Evolutionary conservation across 2,797 vertebrate species (phyloP).

Genomic region (Phalanger gymnotis): DNA sequence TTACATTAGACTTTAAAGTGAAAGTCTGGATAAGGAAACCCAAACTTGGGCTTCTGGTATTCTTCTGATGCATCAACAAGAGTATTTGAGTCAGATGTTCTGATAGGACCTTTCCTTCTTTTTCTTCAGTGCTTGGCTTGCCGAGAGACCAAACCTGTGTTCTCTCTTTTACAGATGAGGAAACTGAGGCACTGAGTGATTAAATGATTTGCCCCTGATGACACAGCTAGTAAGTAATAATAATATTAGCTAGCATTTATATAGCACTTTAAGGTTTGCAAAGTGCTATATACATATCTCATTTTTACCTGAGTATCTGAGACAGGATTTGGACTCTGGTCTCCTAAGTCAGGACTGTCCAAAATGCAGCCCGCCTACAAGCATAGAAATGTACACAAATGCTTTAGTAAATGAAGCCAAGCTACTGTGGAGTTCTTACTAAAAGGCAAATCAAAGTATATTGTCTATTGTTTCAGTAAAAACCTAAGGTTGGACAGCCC

Average conservation of each 20-base stretch:
- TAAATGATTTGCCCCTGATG: slow-evolving; percentile 1
- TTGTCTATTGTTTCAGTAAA: too few relatives aligned
- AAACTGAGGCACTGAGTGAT: neutral
- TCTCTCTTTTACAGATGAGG: slow-evolving; percentile 1
- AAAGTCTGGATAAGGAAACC: neutral
- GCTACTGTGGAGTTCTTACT: too few relatives aligned
- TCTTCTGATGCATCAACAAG: neutral
- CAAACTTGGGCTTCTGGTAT: neutral
- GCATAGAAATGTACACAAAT: too few relatives aligned
- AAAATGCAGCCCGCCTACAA: too few relatives aligned
- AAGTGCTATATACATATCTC: neutral
- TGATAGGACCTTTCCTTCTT: neutral
- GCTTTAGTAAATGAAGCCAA: too few relatives aligned
- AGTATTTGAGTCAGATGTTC: neutral
- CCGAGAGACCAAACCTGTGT: neutral
- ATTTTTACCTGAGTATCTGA: neutral
- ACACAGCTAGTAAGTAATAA: neutral
- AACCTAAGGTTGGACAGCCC: too few relatives aligned
- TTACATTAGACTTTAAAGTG: neutral
- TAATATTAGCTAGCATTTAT: neutral
- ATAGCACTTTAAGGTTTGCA: neutral
- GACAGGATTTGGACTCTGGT: neutral
- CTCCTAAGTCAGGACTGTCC: too few relatives aligned
- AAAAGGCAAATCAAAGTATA: too few relatives aligned
- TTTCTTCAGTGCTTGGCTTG: neutral